phyloP scores from a whole-genome alignment of 1,140 invertebrate genomes.

The Brachionus plicatilis region DNA sequence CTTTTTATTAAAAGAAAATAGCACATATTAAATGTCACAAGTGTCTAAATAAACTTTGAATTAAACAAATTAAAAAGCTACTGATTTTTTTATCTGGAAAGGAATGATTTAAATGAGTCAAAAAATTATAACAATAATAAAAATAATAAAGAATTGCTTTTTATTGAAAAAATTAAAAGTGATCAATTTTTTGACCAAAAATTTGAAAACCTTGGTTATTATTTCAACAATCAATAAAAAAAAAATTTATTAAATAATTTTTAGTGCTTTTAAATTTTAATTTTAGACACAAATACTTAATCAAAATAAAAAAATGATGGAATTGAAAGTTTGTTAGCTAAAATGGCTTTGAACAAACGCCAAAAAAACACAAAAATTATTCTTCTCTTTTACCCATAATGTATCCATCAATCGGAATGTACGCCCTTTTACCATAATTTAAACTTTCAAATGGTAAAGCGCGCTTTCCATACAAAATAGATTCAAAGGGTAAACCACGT shows the following conservation, averaged over 20 bases:
- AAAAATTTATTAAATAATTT: not conserved
- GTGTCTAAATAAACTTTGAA: too few species aligned
- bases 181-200: too few species aligned
- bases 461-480: conserved; percentile 21
- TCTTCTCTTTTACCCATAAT: conserved; percentile 40
- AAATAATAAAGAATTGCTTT: too few species aligned
- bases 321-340: conserved; percentile 16
- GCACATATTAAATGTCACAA: too few species aligned
- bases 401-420: conserved; percentile 36
- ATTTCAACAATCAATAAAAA: not conserved
- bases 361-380: not conserved
- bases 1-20: too few species aligned
- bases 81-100: too few species aligned
- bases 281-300: not conserved
- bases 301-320: not conserved
- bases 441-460: conserved; percentile 23
- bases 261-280: not conserved
- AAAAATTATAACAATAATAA: too few species aligned
- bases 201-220: too few species aligned
- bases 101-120: too few species aligned
- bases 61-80: too few species aligned
- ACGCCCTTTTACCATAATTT: conserved; percentile 35
- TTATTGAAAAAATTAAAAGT: too few species aligned
- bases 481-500: not conserved
- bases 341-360: conserved; percentile 17